Base-by-base conservation (phyloP, 2,797 vertebrate species). In the Muraenolepis orangiensis region DNA sequence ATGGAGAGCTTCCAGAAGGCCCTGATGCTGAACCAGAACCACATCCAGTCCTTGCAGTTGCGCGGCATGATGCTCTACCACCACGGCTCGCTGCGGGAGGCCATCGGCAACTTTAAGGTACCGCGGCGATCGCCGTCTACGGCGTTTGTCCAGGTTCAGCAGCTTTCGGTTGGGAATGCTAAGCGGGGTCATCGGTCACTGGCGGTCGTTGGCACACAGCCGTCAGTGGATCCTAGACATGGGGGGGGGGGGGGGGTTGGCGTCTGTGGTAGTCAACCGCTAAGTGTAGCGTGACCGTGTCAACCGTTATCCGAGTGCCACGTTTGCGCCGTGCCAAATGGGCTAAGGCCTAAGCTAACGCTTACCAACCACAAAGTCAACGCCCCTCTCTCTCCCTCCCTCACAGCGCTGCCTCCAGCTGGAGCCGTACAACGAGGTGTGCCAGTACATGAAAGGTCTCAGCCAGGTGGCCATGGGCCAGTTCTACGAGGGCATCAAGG, bases 401-500 rank as follows among this genome's bases (percentile, higher is more conserved):
- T 0, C 69, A 1, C 84, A 99, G 98, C 93, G 96, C 29, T 99
- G 97, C 78, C 94, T 99, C 0, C 98, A 98, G 80, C 70, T 99
- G 68, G 96, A 99, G 81, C 97, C 97, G 0, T 98, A 98, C 79
- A 99, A 98, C 4, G 98, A 99, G 84, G 97, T 98, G 71, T 99
- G 98, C 79, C 98, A 99, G 90, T 99, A 99, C 83, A 98, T 99
- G 98, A 98, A 96, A 84, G 98, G 97, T 1, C 89, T 99, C 67
- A 97, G 97, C 80, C 97, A 98, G 1, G 98, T 99, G 81, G 96
- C 97, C 29, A 96, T 98, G 96, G 98, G 98, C 0, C 98, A 99
- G 86, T 99, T 99, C 87, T 99, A 99, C 30, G 97, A 99, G 88
- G 98, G 98, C 69, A 98, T 99, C 87, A 99, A 99, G 90, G 96